Conservation (phyloP, 2,797 vertebrate genomes). For the Aplochiton taeniatus region DNA sequence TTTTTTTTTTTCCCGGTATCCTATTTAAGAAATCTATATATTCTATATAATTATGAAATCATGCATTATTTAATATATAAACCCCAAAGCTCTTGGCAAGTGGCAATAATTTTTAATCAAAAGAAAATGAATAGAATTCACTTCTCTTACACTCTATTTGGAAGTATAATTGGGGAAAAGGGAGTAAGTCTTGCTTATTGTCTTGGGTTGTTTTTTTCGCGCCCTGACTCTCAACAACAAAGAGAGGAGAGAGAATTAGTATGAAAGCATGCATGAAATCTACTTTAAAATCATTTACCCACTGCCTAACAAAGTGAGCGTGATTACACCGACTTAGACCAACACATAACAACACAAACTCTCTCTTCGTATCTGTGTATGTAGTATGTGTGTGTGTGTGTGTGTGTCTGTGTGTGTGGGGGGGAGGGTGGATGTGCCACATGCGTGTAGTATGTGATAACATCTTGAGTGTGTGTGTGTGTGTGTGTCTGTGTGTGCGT, state of each 20-base stretch:
- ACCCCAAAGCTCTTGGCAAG: conserved; percentile 78
- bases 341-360: conserved; percentile 58
- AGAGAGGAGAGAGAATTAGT: conserved; percentile 68
- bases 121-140: conserved; percentile 79
- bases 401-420: conserved; percentile 13
- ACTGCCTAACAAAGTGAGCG: conserved; percentile 67
- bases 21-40: conserved; percentile 84
- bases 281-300: conserved; percentile 74
- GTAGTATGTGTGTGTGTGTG: not conserved
- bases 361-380: conserved; percentile 14
- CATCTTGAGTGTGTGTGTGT: conserved; percentile 6
- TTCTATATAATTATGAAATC: conserved; percentile 86
- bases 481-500: conserved; percentile 1
- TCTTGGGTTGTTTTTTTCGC: too few species aligned
- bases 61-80: conserved; percentile 86
- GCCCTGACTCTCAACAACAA: conserved; percentile 65
- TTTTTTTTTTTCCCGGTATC: conserved; percentile 66
- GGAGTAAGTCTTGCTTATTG: conserved; percentile 70
- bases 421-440: conserved; percentile 12
- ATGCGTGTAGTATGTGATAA: conserved; percentile 11
- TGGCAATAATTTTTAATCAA: conserved; percentile 82
- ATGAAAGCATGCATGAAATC: conserved; percentile 78
- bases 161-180: conserved; percentile 72
- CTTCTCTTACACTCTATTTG: conserved; percentile 75
- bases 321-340: conserved; percentile 67